These are phyloP conservation scores for Xylocampa areola DNA, from an alignment of 2,888 invertebrate species.

Conservation along the genomic window DNA sequence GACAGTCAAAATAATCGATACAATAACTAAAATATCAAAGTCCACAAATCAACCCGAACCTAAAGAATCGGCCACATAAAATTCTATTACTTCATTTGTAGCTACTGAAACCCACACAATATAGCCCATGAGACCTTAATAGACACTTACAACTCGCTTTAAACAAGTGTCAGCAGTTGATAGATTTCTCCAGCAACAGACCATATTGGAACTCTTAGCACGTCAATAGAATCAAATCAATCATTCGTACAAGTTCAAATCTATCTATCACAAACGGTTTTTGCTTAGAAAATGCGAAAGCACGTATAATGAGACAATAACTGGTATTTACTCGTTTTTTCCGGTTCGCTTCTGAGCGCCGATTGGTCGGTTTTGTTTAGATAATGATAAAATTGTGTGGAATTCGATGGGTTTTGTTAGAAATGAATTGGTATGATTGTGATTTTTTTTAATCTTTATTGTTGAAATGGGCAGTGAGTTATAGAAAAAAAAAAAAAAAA, in stretches of 20 bases:
- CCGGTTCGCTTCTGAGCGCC: slow-evolving; percentile 23
- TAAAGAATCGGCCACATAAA: slow-evolving; percentile 44
- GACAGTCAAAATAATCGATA: not conserved
- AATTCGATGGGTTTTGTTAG: slow-evolving; percentile 23
- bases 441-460: slow-evolving; percentile 5
- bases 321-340: slow-evolving; percentile 54
- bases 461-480: not conserved
- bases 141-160: slow-evolving; percentile 48
- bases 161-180: slow-evolving; percentile 44
- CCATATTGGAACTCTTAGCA: slow-evolving; percentile 44
- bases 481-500: no score
- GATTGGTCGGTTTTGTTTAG: slow-evolving; percentile 49
- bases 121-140: slow-evolving; percentile 35
- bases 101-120: slow-evolving; percentile 37
- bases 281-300: slow-evolving; percentile 62
- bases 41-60: slow-evolving; percentile 42
- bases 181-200: slow-evolving; percentile 41
- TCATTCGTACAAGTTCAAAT: slow-evolving; percentile 58
- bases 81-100: slow-evolving; percentile 55
- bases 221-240: slow-evolving; percentile 56
- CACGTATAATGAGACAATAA: slow-evolving; percentile 56
- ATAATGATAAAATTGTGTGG: slow-evolving; percentile 46
- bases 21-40: slow-evolving; percentile 20
- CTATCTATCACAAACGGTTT: slow-evolving; percentile 60
- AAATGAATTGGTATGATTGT: slow-evolving; percentile 49